Evolutionary conservation across 1,140 invertebrate genomes (phyloP).

Genomic region (Metaphire vulgaris): DNA sequence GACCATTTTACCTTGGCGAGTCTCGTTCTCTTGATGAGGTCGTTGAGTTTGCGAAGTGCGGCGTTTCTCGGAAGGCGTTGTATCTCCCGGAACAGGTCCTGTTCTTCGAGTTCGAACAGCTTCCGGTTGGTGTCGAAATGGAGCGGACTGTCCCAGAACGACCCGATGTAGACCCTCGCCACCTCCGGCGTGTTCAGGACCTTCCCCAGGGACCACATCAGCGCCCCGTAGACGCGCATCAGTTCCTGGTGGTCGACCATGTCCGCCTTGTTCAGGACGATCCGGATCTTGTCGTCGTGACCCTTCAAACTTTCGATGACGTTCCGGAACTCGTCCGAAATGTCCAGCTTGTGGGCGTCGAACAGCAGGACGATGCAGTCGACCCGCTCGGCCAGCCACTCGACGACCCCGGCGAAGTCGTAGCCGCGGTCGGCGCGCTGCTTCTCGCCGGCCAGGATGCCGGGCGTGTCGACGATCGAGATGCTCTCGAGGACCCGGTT

Average conservation of each 20-base stretch:
- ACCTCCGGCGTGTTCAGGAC: slow-evolving; percentile 92
- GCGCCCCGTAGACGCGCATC: slow-evolving; percentile 94
- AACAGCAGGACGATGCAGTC: slow-evolving; percentile 97
- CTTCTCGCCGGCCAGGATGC: slow-evolving; percentile 79
- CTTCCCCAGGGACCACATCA: slow-evolving; percentile 90
- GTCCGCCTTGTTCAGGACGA: slow-evolving; percentile 96
- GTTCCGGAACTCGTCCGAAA: slow-evolving; percentile 91
- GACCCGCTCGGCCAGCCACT: slow-evolving; percentile 97
- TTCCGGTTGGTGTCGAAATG: slow-evolving; percentile 69
- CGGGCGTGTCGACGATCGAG: slow-evolving; percentile 93
- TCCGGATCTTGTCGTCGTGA: slow-evolving; percentile 97
- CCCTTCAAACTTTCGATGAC: slow-evolving; percentile 79
- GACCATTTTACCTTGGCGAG: slow-evolving; percentile 68
- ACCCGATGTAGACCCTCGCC: slow-evolving; percentile 96
- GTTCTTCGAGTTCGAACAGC: slow-evolving; percentile 92
- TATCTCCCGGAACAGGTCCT: slow-evolving; percentile 89
- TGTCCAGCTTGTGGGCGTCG: slow-evolving; percentile 97
- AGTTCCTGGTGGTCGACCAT: slow-evolving; percentile 98
- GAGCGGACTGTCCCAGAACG: slow-evolving; percentile 93
- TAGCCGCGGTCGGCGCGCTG: slow-evolving; percentile 93
- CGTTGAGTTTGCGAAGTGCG: slow-evolving; percentile 88
- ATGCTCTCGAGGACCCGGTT: slow-evolving; percentile 78
- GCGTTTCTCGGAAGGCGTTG: slow-evolving; percentile 92
- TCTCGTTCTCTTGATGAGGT: slow-evolving; percentile 90
- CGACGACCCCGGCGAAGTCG: slow-evolving; percentile 94